Base-by-base conservation (phyloP, 2,888 invertebrate genomes). In the Patella depressa region DNA sequence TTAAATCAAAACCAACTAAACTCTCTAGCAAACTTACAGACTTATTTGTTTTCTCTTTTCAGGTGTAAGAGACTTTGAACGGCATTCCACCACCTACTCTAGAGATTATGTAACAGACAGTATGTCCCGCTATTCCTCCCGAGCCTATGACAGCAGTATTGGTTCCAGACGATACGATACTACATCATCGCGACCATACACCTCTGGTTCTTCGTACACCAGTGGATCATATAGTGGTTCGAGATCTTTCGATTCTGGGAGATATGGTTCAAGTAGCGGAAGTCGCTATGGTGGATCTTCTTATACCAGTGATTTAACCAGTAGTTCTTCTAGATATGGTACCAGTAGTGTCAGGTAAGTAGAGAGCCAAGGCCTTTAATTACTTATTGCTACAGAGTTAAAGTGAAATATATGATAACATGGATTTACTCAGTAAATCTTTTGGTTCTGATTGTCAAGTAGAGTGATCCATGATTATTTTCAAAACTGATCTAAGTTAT, bases 81-180 rank as follows among this genome's bases (percentile, higher is more conserved):
- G 45, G 45, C 45, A 45, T 45, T 45, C 45, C 45, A 45, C 59
- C 9, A n/a, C 59, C 59, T 59, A 59, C 59, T 24, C 65, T 14
- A 65, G 19, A 65, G 65, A 72, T 69, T 59, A 73, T 71, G 69
- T 76, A 69, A 53, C 73, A 54, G 59, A 76, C 76, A 73, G 59
- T 59, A 79, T 79, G 78, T 79, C 78, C 12, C 78, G 78, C 71
- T 79, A 79, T 76, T 45, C 72, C 71, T 69, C 78, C 15, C 75
- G 71, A 34, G 71, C 55, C 75, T 75, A 75, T 29, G 75, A 75
- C 71, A 75, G 34, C 5, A 59, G 76, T 17, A 53, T 53, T 5
- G 73, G 76, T 70, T 76, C 57, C 69, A 53, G 72, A 69, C 57
- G 59, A 12, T 53, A 34, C n/a, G 14, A 29, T 14, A 24, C 65